A percentile compares a stretch with the other conserved stretches of the same genome.
phyloP scores from a whole-genome alignment of 2,113 vertebrate species.

The Apteryx owenii region DNA sequence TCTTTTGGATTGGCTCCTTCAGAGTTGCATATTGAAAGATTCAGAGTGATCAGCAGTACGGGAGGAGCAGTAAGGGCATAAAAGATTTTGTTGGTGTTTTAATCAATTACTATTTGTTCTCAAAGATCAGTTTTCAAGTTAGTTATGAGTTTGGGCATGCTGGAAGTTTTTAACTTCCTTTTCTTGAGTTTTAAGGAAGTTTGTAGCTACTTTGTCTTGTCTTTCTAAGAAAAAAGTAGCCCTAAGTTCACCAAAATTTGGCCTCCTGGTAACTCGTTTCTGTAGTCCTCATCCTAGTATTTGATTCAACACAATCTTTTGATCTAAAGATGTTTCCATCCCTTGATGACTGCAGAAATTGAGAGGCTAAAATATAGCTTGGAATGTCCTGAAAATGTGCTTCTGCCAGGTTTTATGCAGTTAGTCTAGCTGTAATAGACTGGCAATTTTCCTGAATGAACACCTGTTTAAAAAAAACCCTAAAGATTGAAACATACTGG shows the following conservation, averaged over 20 bases:
- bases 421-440: background rate
- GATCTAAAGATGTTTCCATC: background rate
- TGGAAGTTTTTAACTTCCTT: background rate
- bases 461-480: background rate
- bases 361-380: background rate
- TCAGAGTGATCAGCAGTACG: background rate
- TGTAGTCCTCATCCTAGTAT: background rate
- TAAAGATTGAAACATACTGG: background rate
- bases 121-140: background rate
- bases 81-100: background rate
- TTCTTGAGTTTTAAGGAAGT: slow-evolving; percentile 3
- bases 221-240: background rate
- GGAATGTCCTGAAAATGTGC: background rate
- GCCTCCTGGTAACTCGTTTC: background rate
- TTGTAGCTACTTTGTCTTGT: background rate
- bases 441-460: background rate
- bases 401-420: background rate
- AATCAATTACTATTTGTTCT: background rate
- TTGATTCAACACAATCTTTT: background rate
- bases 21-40: background rate
- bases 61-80: background rate
- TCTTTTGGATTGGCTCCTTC: background rate
- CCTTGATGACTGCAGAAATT: background rate
- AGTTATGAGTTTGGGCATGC: background rate
- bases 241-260: background rate